Evolutionary conservation across 2,888 invertebrate species (phyloP), one percentile per base, ranked within the genome.

Genomic region (Cheilosia vulpina): DNA sequence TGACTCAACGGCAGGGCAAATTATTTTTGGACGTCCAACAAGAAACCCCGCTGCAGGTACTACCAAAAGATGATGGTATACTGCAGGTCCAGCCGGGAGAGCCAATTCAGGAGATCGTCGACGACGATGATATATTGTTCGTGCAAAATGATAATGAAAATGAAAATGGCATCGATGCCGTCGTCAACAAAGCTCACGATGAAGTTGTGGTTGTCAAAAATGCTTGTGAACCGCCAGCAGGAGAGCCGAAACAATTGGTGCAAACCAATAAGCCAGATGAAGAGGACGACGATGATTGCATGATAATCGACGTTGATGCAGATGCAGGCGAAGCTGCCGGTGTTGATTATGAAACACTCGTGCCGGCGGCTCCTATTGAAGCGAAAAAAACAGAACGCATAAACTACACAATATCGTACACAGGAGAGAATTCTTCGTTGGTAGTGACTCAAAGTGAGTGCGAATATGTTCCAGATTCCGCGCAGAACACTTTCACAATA

Each of bases 1-100:
- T 92, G 53, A 79, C 90, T 13, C 89, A 90, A 45, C 88, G 89
- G 2, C 89, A 90, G 66, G 89, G 89, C 0, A 89, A 90, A 77
- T 77, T 90, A 19, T 88, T 89, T 60, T 89, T 90, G 27, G 89
- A 90, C 79, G 87, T 91, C 19, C 89, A 90, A 15, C 15, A 77
- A 43, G 80, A 77, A 1, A 1, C 60, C 11, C 4, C 38, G 6
- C 11, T 2, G 4, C 15, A 24, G 45, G 17, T n/a, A 47, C 17
- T 27, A 31, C 27, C 41, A 4, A 55, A 57, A 7, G 31, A 13
- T 2, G 38, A 38, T 38, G 13, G 13, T 13, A 0, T 38, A 13
- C 13, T 2, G 38, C 38, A 38, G 4, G 38, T 38, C 4, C 38
- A 38, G 38, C 38, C 11, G 11, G 34, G 2, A 13, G 13, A 4